phyloP scores from a whole-genome alignment of 2,113 vertebrate species.

The Tor tambroides region DNA sequence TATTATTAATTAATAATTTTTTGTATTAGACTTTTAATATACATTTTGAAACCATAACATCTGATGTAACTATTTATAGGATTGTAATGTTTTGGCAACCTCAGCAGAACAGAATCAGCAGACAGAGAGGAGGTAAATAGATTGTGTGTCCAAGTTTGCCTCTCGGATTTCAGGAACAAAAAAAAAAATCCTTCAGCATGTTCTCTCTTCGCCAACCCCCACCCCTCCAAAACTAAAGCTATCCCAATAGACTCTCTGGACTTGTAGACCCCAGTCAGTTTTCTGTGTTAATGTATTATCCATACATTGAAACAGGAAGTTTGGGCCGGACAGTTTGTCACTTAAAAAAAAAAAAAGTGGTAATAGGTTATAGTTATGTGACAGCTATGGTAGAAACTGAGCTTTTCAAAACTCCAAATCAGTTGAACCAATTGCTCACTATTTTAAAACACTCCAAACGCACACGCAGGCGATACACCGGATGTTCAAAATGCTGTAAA shows the following conservation, averaged over 20 bases:
- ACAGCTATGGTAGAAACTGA: not conserved
- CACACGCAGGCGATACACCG: no score
- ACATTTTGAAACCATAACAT: not conserved
- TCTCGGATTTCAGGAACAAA: constrained; percentile 25
- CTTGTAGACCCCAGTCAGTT: not conserved
- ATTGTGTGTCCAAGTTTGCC: not conserved
- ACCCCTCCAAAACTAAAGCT: not conserved
- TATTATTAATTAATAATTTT: not conserved
- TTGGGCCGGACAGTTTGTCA: no score
- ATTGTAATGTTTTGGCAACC: constrained; percentile 19
- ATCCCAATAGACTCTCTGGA: not conserved
- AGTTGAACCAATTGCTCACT: not conserved
- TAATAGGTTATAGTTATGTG: no score
- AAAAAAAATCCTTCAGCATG: not conserved
- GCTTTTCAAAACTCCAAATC: no score
- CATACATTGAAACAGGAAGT: not conserved
- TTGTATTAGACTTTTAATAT: not conserved
- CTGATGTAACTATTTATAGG: not conserved
- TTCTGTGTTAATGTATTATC: not conserved
- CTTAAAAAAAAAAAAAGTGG: no score
- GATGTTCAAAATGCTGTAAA: no score
- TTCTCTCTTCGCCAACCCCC: not conserved
- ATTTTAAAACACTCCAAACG: not conserved
- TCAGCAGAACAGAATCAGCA: not conserved
- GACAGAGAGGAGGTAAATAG: not conserved